phyloP scores from a whole-genome alignment of 2,888 invertebrate species.

The Leptinotarsa haldemani region DNA sequence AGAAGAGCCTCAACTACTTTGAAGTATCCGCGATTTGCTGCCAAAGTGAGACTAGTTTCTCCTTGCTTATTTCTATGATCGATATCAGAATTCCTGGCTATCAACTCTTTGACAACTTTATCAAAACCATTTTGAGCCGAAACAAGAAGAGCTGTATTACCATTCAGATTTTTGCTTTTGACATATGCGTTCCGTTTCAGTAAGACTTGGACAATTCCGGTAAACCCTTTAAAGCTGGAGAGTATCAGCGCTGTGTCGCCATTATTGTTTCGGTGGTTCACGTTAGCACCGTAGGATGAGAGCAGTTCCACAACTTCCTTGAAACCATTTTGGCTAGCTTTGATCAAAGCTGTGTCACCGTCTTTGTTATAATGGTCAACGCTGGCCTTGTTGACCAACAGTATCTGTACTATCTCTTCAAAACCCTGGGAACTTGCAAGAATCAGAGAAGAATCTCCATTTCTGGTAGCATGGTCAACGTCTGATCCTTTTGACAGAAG shows the following conservation, averaged over 20 bases:
- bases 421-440: slow-evolving; percentile 2
- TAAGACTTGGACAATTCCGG: slow-evolving; percentile 10
- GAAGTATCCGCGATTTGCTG: slow-evolving; percentile 1
- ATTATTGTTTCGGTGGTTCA: slow-evolving; percentile 17
- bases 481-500: background rate
- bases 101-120: slow-evolving; percentile 13
- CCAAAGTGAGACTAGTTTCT: slow-evolving; percentile 3
- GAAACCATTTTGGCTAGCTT: slow-evolving; percentile 19
- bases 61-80: slow-evolving; percentile 8
- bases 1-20: slow-evolving; percentile 17
- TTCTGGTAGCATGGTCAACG: background rate
- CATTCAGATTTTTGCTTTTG: background rate
- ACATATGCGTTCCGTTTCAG: background rate
- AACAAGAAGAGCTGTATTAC: slow-evolving; percentile 14
- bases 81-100: slow-evolving; percentile 5
- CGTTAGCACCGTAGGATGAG: slow-evolving; percentile 6
- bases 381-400: slow-evolving; percentile 4
- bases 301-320: slow-evolving; percentile 18
- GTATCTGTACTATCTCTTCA: slow-evolving; percentile 1
- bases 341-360: slow-evolving; percentile 16
- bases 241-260: slow-evolving; percentile 18
- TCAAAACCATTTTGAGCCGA: slow-evolving; percentile 15
- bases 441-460: slow-evolving; percentile 16
- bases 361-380: background rate
- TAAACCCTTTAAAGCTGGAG: slow-evolving; percentile 13